Base-by-base conservation (phyloP, 2,113 vertebrate species). In the Chaetura pelagica region DNA sequence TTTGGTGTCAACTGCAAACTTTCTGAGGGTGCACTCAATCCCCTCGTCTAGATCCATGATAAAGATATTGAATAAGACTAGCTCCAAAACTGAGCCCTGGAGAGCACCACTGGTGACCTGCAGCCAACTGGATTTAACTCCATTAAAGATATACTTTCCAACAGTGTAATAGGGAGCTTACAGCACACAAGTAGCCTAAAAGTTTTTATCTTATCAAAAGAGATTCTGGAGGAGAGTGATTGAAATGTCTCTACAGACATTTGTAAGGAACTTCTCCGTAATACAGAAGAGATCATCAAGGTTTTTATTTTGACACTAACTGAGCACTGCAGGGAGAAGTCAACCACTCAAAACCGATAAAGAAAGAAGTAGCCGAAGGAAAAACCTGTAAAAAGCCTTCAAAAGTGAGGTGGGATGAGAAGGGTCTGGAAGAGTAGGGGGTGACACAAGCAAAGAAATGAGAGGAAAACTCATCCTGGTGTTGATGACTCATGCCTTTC, bases 401-500 rank as follows among this genome's bases (percentile, higher is more conserved):
- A n/a, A 16, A 91, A 55, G 3, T 40, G 61, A 91, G 76, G 29
- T 76, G 8, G 7, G 35, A 32, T 71, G 52, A 81, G 29, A 58
- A 85, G 16, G 9, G 10, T 51, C 16, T 61, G 34, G 57, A 81
- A 89, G 74, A 71, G 38, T 22, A 49, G 58, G 44, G n/a, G 7
- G 23, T n/a, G 20, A 52, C 13, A 49, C 11, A 84, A 75, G 20
- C 48, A 58, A 75, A 79, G 26, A 74, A 85, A 59, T 22, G 15
- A 63, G 26, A 23, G 42, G 30, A 75, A 79, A 76, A 58, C 15
- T 66, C 12, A 34, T 11, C 5, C 8, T 16, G 11, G 8, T 26
- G 6, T 72, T 0, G 7, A 26, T n/a, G 26, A 62, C 22, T 61
- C 16, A 6, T 1, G 1, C 20, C 10, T 44, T 82, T 27, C 20